These are phyloP conservation scores for Guaruba guarouba DNA, from an alignment of 2,113 vertebrate genomes.

Conservation along the genomic window DNA sequence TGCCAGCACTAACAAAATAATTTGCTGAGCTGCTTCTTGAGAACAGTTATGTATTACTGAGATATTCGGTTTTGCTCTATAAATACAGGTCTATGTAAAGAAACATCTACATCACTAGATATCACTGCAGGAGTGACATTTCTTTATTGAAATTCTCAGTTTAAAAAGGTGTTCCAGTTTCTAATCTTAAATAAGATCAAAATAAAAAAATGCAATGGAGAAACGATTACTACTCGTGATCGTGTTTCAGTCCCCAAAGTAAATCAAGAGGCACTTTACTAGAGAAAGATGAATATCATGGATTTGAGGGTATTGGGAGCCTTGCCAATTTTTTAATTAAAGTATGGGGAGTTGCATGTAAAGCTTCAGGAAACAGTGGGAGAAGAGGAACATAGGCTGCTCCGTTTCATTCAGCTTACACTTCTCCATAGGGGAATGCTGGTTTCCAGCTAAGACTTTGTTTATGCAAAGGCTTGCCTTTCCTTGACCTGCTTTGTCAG, in stretches of 20 bases:
- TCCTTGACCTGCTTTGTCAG: background rate
- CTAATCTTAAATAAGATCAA: conserved; percentile 18
- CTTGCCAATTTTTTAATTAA: background rate
- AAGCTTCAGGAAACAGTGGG: background rate
- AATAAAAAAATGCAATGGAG: background rate
- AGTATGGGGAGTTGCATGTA: background rate
- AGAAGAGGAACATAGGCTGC: background rate
- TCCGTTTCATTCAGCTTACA: background rate
- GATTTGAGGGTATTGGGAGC: background rate
- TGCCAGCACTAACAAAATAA: conserved; percentile 16
- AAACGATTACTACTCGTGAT: background rate
- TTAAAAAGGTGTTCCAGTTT: background rate
- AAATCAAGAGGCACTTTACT: background rate
- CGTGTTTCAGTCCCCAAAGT: background rate
- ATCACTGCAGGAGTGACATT: background rate
- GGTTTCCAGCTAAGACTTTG: background rate
- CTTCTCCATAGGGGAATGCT: background rate
- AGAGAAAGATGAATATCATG: background rate
- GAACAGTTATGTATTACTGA: background rate
- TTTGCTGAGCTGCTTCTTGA: conserved; percentile 34
- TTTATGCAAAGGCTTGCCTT: background rate
- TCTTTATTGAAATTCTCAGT: background rate
- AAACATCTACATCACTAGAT: background rate
- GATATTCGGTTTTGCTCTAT: background rate
- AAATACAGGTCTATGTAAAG: background rate